Evolutionary conservation across 1,140 invertebrate genomes (phyloP), one percentile per base, ranked within the genome.

Genomic region (Triops cancriformis): DNA sequence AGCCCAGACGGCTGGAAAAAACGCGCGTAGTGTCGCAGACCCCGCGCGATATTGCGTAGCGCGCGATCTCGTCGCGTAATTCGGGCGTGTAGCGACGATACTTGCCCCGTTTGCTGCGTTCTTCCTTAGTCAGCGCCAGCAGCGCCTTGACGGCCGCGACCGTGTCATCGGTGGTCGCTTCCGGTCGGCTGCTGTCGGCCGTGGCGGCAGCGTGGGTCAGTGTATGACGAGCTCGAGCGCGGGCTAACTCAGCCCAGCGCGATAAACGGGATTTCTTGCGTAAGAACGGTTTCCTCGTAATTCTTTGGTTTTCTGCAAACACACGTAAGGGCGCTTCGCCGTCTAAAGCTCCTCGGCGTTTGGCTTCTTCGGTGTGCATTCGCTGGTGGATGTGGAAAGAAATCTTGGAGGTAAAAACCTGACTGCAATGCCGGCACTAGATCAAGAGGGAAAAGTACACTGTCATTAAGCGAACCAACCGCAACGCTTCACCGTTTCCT

Each of bases 41-140:
- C 4, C 82, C 81, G 73, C 81, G 80, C 6, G 75, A 45, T 14
- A 82, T 74, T 18, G 82, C 82, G 43, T 82, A 81, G 76, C 80
- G 78, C 1, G 83, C 84, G 77, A 85, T 85, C 74, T 84, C 81
- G 76, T 84, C 83, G 45, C 84, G 80, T 26, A 83, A 76, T 79
- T 85, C 83, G n/a, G 81, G 78, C 1, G 82, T 80, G 80, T 83
- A 85, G 45, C 82, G 83, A 23, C 83, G 81, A 76, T 85, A 85
- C 73, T 83, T 84, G 10, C 84, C 84, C 72, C 84, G 77, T 72
- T 82, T 82, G 43, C 80, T 79, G 14, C 84, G 75, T 83, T 82
- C 82, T 14, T 83, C 82, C 77, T 84, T 84, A 28, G 83, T 84
- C 72, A 82, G 81, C 27, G 79, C 82, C 7, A 85, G 79, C 41